Conservation (phyloP, 2,797 vertebrate species). For the Acropternis orthonyx region DNA sequence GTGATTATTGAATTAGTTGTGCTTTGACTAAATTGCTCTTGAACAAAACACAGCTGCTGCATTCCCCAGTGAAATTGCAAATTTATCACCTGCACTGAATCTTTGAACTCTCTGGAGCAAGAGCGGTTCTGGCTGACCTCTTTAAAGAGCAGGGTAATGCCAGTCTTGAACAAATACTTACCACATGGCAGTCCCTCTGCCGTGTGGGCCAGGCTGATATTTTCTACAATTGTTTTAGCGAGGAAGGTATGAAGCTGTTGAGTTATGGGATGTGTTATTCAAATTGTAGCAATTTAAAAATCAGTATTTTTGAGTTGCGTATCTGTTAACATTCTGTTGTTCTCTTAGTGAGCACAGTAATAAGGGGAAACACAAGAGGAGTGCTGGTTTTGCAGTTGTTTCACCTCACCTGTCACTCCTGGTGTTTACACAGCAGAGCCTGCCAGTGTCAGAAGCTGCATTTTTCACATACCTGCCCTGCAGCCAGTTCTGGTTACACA, state of each 20-base stretch:
- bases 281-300: neutral
- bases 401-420: conserved; percentile 19
- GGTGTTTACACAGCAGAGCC: conserved; percentile 16
- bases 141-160: neutral
- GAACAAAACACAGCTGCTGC: neutral
- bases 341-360: neutral
- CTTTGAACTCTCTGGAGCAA: neutral
- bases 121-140: neutral
- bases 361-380: neutral
- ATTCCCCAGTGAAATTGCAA: neutral
- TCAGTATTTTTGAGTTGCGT: neutral
- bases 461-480: conserved; percentile 64
- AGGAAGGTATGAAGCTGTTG: neutral
- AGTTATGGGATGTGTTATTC: neutral
- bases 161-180: neutral
- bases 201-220: neutral
- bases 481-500: neutral
- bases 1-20: neutral
- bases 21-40: neutral
- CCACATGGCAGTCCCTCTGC: neutral
- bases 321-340: neutral
- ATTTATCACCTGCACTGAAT: neutral
- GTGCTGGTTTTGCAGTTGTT: neutral
- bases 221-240: neutral
- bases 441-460: conserved; percentile 21